Percentiles rank a stretch among this genome's conserved stretches.
phyloP scores from a whole-genome alignment of 2,888 invertebrate genomes.

The Xylota sylvarum region DNA sequence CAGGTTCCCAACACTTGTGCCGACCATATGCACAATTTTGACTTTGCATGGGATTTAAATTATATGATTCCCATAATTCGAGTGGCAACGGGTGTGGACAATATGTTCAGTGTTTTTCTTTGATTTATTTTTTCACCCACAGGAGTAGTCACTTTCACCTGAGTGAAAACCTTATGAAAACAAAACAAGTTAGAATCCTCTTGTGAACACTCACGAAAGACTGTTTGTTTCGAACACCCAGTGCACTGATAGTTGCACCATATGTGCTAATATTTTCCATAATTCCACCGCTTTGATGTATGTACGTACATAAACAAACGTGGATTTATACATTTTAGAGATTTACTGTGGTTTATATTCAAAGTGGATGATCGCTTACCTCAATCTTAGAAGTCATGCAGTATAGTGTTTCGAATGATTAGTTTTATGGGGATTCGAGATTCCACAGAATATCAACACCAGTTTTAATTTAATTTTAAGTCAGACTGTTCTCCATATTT shows the following conservation, averaged over 20 bases:
- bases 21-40: slow-evolving; percentile 43
- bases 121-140: slow-evolving; percentile 22
- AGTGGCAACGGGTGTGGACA: slow-evolving; percentile 53
- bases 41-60: not conserved
- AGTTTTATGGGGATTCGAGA: no score
- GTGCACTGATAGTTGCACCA: slow-evolving; percentile 3
- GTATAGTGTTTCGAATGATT: no score
- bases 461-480: no score
- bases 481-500: no score
- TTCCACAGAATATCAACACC: no score
- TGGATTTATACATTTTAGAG: not conserved
- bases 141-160: slow-evolving; percentile 45
- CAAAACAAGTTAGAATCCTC: slow-evolving; percentile 3
- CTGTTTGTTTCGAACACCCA: not conserved
- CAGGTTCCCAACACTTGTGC: slow-evolving; percentile 58
- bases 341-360: no score
- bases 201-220: not conserved
- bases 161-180: slow-evolving; percentile 28
- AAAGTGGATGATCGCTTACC: no score
- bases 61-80: slow-evolving; percentile 12
- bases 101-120: slow-evolving; percentile 66
- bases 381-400: no score
- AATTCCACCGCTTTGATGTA: not conserved
- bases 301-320: not conserved
- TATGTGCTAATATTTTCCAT: slow-evolving; percentile 19